Percentiles rank a stretch among this genome's conserved stretches.
phyloP scores from a whole-genome alignment of 2,797 vertebrate genomes.

The Pseudochirops corinnae region DNA sequence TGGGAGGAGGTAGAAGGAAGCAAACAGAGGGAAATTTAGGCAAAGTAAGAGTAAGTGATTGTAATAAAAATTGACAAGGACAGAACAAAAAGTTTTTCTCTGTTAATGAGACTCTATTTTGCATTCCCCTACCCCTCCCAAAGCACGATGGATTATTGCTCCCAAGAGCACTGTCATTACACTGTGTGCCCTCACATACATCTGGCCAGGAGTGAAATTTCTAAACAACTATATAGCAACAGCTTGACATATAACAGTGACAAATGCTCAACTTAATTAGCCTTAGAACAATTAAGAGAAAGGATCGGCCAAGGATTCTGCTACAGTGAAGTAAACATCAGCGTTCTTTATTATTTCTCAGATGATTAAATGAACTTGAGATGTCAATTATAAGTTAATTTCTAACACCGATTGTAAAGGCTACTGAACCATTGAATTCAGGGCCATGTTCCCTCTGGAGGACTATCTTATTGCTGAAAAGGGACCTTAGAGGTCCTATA shows the following conservation, averaged over 20 bases:
- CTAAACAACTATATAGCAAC: conserved; percentile 65
- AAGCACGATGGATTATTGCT: conserved; percentile 46
- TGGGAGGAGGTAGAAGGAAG: neutral
- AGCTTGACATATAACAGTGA: conserved; percentile 56
- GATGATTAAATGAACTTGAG: conserved; percentile 68
- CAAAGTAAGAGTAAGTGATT: neutral
- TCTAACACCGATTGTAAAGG: conserved; percentile 56
- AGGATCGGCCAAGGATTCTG: conserved; percentile 48
- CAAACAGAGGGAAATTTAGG: neutral
- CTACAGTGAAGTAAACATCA: conserved; percentile 63
- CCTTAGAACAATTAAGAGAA: conserved; percentile 59
- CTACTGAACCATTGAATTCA: neutral
- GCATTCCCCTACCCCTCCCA: neutral
- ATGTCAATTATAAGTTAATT: conserved; percentile 71
- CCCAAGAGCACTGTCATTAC: conserved; percentile 47
- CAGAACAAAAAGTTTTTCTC: neutral
- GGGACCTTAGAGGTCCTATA: neutral
- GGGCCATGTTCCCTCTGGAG: neutral
- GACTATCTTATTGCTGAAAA: neutral
- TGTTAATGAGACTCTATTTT: conserved; percentile 45
- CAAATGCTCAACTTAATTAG: conserved; percentile 59
- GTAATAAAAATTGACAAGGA: neutral
- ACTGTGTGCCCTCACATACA: conserved; percentile 18
- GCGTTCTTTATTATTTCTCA: conserved; percentile 19
- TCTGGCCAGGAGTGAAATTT: conserved; percentile 56